Percentiles rank a stretch among this genome's conserved stretches.
Conservation (phyloP, 2,888 invertebrate genomes). For the Meganola albula region DNA sequence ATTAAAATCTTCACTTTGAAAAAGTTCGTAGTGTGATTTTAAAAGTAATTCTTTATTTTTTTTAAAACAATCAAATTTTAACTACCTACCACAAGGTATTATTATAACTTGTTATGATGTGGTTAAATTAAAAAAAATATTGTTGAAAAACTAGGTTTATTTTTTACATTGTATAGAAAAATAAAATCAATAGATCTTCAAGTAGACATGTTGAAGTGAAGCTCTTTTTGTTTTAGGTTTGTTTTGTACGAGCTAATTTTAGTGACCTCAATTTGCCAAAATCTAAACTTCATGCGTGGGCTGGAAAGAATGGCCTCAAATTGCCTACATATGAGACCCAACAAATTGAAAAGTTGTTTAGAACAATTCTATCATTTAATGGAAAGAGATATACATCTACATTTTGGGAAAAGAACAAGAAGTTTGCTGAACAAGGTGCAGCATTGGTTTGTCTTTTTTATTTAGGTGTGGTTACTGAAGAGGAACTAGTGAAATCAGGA, state of each 20-base stretch:
- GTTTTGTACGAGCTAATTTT: slow-evolving; percentile 65
- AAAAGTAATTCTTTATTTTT: no score
- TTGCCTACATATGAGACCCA: slow-evolving; percentile 84
- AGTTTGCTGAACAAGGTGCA: slow-evolving; percentile 95
- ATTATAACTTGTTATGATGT: no score
- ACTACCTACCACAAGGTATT: no score
- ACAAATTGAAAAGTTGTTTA: slow-evolving; percentile 88
- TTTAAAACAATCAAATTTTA: no score
- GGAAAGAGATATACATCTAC: slow-evolving; percentile 88
- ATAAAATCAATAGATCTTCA: no score
- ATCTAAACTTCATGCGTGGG: slow-evolving; percentile 85
- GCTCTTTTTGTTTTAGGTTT: slow-evolving; percentile 66
- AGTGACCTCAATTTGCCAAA: slow-evolving; percentile 87
- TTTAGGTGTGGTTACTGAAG: slow-evolving; percentile 81
- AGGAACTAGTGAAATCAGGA: slow-evolving; percentile 81
- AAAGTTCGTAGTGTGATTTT: no score
- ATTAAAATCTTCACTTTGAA: no score
- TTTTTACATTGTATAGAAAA: no score
- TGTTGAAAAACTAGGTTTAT: no score
- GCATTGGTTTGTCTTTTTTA: slow-evolving; percentile 88
- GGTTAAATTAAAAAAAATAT: no score
- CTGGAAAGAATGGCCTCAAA: slow-evolving; percentile 79
- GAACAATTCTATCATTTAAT: slow-evolving; percentile 84
- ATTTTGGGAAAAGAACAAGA: slow-evolving; percentile 96
- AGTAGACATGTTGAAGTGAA: no score